Evolutionary conservation across 2,797 vertebrate genomes (phyloP).

Genomic region (Lepilemur septentrionalis): DNA sequence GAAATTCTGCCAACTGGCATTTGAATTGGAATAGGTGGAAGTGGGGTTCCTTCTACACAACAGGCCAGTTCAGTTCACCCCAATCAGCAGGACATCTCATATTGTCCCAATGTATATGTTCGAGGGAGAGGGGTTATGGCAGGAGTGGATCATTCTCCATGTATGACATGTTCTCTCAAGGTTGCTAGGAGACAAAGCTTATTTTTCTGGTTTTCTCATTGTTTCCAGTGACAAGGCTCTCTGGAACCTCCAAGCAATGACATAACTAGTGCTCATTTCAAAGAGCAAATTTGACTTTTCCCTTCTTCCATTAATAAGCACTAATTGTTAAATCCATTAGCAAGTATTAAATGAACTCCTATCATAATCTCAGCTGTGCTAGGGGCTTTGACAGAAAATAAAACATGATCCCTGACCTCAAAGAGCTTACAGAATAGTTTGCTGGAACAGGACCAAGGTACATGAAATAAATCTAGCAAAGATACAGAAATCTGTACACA

Average conservation of each 20-base stretch:
- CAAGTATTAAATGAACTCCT: conserved; percentile 35
- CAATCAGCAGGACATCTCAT: background rate
- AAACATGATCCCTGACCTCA: background rate
- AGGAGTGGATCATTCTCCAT: background rate
- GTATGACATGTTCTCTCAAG: background rate
- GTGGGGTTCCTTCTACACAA: background rate
- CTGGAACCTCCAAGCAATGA: background rate
- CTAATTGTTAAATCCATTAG: conserved; percentile 28
- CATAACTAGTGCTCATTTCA: background rate
- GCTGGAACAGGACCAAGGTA: conserved; percentile 7
- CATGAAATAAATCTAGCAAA: conserved; percentile 45
- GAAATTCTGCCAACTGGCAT: background rate
- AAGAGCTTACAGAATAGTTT: background rate
- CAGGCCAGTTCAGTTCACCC: background rate
- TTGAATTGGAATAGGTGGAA: background rate
- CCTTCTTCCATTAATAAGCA: conserved; percentile 1
- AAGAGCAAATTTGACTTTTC: conserved; percentile 11
- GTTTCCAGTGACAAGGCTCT: background rate
- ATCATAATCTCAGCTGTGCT: background rate
- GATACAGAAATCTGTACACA: background rate
- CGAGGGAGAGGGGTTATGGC: background rate
- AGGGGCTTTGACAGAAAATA: conserved; percentile 37
- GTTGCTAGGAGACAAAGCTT: background rate
- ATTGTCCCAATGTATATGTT: background rate
- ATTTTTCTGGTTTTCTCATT: background rate